These are phyloP conservation scores for Octonoba sinensis DNA, from an alignment of 2,888 invertebrate genomes.

Conservation along the genomic window DNA sequence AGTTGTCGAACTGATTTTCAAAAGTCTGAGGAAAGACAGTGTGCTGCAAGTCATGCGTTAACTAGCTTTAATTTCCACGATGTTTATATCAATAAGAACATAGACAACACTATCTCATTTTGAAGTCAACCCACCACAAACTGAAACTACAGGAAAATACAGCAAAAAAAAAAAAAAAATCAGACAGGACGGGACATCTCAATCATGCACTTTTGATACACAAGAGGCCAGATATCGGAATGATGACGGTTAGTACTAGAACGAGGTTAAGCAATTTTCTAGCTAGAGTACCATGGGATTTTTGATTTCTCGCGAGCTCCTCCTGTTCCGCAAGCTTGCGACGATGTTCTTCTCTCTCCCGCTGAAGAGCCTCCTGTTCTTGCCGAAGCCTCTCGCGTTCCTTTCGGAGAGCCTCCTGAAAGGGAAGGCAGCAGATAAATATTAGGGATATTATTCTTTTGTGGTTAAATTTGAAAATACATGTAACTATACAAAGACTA, in stretches of 20 bases:
- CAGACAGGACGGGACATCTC: background rate
- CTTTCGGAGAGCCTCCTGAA: constrained; percentile 64
- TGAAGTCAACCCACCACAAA: background rate
- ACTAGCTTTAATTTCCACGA: too few species aligned
- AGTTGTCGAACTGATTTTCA: too few species aligned
- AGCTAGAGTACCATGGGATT: constrained; percentile 55
- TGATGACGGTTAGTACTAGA: constrained; percentile 45
- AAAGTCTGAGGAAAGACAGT: too few species aligned
- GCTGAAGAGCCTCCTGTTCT: constrained; percentile 65
- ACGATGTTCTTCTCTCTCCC: constrained; percentile 58
- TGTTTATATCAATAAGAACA: too few species aligned
- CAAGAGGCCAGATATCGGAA: constrained; percentile 49
- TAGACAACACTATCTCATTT: too few species aligned
- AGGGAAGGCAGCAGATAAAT: constrained; percentile 1
- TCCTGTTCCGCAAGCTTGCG: constrained; percentile 52
- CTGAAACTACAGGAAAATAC: background rate
- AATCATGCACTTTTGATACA: constrained; percentile 33
- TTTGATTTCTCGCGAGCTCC: constrained; percentile 37
- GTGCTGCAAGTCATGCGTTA: too few species aligned
- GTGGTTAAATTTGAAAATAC: background rate
- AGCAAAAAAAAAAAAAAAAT: background rate
- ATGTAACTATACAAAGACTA: too few species aligned
- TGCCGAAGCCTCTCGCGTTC: constrained; percentile 65
- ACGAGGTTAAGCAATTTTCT: constrained; percentile 26
- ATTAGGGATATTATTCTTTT: background rate